Conservation (phyloP, 2,888 invertebrate genomes). For the Zootermopsis nevadensis region DNA sequence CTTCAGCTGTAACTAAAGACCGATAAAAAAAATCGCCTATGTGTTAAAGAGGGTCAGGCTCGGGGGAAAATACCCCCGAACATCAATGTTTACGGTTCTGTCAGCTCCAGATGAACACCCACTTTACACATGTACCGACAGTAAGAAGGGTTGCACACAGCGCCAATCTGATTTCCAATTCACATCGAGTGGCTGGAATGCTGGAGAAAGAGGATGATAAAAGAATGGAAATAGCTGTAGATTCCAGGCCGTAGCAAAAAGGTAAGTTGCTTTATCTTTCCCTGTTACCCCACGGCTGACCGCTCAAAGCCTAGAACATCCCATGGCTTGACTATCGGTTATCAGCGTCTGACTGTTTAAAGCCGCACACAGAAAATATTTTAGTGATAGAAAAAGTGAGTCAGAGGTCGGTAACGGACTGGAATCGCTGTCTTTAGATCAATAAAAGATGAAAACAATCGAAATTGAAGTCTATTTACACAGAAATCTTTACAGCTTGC, state of each 20-base stretch:
- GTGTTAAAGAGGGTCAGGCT: neutral
- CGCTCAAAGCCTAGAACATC: slow-evolving; percentile 13
- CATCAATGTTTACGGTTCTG: neutral
- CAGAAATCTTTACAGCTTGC: neutral
- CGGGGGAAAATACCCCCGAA: neutral
- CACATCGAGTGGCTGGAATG: slow-evolving; percentile 6
- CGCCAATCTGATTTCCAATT: slow-evolving; percentile 32
- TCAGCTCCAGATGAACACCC: neutral
- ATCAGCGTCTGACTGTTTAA: neutral
- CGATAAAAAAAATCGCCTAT: no score
- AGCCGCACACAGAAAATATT: neutral
- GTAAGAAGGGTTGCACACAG: neutral
- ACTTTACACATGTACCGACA: neutral
- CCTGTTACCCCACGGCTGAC: slow-evolving; percentile 16
- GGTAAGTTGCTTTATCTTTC: slow-evolving; percentile 12
- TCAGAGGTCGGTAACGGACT: neutral
- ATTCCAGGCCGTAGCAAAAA: slow-evolving; percentile 1
- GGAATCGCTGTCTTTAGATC: no score
- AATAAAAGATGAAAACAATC: neutral
- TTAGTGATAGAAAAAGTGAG: neutral
- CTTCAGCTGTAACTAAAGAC: no score
- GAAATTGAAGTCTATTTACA: neutral
- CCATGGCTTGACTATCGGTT: neutral
- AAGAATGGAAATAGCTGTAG: slow-evolving; percentile 26
- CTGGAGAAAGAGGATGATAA: neutral